Conservation (phyloP, 2,888 invertebrate genomes). For the Drosophila meridiana region DNA sequence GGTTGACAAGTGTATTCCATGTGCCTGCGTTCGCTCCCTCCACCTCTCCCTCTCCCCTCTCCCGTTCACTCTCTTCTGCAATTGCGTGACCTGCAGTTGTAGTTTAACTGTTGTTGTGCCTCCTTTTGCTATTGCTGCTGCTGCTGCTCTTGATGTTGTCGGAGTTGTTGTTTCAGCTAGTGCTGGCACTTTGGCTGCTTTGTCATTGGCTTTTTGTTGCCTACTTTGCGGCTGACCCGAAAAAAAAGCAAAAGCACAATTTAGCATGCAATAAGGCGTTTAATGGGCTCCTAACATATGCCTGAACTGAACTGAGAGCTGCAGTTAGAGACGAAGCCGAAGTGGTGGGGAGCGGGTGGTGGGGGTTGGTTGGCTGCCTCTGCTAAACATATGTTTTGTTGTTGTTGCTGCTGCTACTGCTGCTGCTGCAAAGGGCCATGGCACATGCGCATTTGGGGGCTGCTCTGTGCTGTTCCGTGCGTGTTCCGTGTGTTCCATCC, state of each 20-base stretch:
- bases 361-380: not conserved
- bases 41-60: not conserved
- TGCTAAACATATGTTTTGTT: constrained; percentile 56
- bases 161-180: constrained; percentile 4
- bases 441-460: constrained; percentile 47
- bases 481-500: constrained; percentile 33
- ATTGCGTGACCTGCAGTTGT: constrained; percentile 36
- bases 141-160: not conserved
- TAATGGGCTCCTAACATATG: constrained; percentile 10
- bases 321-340: constrained; percentile 8
- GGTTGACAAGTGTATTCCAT: not conserved
- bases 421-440: constrained; percentile 25
- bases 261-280: constrained; percentile 6
- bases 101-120: constrained; percentile 9
- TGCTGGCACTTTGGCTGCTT: constrained; percentile 7
- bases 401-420: constrained; percentile 25
- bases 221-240: constrained; percentile 29
- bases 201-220: constrained; percentile 23
- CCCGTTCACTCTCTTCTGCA: not conserved
- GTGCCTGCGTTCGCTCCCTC: constrained; percentile 2
- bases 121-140: constrained; percentile 1
- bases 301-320: constrained; percentile 27
- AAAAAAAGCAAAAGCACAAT: constrained; percentile 3
- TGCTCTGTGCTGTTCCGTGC: constrained; percentile 22
- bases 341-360: not conserved